A percentile compares a stretch with the other conserved stretches of the same genome.
phyloP scores from a whole-genome alignment of 2,113 vertebrate species.

The Centropus bengalensis region DNA sequence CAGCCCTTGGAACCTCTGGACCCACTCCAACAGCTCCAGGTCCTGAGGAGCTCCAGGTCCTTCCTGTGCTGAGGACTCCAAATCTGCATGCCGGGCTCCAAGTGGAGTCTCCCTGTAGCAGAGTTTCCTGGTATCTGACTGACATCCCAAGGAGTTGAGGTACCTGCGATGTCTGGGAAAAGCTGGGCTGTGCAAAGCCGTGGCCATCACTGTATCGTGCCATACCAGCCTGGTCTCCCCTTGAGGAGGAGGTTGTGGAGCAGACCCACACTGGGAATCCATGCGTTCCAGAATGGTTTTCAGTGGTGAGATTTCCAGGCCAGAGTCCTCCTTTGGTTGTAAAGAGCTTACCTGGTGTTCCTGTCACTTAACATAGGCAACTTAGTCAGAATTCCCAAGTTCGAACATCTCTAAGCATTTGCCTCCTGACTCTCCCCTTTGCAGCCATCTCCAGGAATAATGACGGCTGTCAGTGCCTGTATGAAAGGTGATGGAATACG shows the following conservation, averaged over 20 bases:
- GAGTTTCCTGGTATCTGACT: background rate
- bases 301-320: background rate
- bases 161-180: background rate
- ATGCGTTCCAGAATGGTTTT: background rate
- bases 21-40: too few relatives aligned
- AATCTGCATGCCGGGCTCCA: too few relatives aligned
- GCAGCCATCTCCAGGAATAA: background rate
- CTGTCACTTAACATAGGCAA: background rate
- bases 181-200: background rate
- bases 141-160: background rate
- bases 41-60: too few relatives aligned
- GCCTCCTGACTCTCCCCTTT: background rate
- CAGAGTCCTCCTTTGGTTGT: background rate
- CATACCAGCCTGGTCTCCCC: background rate
- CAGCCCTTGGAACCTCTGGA: too few relatives aligned
- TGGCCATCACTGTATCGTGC: background rate
- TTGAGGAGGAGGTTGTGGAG: background rate
- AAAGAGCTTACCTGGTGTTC: background rate
- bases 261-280: rapidly evolving
- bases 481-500: conserved; percentile 6
- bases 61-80: too few relatives aligned
- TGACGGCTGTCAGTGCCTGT: conserved; percentile 10
- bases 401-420: background rate
- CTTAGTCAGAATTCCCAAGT: background rate
- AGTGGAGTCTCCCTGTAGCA: too few relatives aligned